Evolutionary conservation across 2,888 invertebrate genomes (phyloP).

Genomic region (Dioctria linearis): DNA sequence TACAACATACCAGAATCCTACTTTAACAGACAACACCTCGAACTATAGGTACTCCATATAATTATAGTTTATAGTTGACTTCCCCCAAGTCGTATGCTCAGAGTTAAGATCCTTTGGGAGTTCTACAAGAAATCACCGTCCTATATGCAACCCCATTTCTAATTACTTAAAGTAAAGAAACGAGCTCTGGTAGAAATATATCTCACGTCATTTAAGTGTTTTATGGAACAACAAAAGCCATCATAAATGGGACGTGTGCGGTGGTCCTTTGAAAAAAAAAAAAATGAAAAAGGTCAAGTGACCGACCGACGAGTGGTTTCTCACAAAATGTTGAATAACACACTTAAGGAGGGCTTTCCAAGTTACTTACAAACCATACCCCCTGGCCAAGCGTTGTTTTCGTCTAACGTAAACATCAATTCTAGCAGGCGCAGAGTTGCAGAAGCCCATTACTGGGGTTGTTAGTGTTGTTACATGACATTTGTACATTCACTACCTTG

Average conservation of each 20-base stretch:
- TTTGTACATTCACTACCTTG: not conserved
- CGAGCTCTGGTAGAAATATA: constrained; percentile 4
- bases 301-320: constrained; percentile 40
- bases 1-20: not conserved
- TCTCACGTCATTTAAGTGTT: constrained; percentile 29
- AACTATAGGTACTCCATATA: not conserved
- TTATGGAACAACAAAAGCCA: constrained; percentile 27
- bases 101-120: not conserved
- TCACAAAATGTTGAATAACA: constrained; percentile 26
- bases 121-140: constrained; percentile 8
- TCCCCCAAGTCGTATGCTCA: not conserved
- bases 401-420: not conserved
- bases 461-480: not conserved
- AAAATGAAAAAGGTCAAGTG: constrained; percentile 44
- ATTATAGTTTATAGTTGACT: constrained; percentile 36
- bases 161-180: constrained; percentile 44
- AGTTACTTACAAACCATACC: not conserved
- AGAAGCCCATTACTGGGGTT: not conserved
- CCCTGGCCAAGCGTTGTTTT: not conserved
- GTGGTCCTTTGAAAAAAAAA: not conserved
- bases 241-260: constrained; percentile 2
- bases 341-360: constrained; percentile 8
- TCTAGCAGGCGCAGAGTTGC: not conserved
- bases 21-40: not conserved
- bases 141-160: constrained; percentile 6